Base-by-base conservation (phyloP, 2,888 invertebrate genomes). In the Marronus borbonicus region DNA sequence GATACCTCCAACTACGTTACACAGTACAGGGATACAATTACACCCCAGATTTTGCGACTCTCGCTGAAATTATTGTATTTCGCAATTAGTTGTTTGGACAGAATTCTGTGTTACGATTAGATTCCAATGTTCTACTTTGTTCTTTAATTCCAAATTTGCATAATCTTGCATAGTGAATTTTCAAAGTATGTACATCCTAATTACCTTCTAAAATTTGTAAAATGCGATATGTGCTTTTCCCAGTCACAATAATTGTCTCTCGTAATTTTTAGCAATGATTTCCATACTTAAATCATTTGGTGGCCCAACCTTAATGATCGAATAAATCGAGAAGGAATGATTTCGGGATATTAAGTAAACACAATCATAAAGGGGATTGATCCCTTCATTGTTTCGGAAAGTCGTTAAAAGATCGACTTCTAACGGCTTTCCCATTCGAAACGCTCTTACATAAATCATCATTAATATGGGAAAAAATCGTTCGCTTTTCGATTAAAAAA, bases 401-500 rank as follows among this genome's bases (percentile, higher is more conserved):
- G 70, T 70, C 70, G 58, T 70, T 55, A 55, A 55, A 55, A 70
- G 50, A 39, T 36, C 36, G 55, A 70, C 36, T 70, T 58, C 55
- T 55, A 58, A 70, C 55, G 36, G 58, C 36, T 12, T 70, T 36
- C 58, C 55, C 70, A 36, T 70, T 70, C 36, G 14, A 17, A 39
- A 58, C 36, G 36, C 36, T 70, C 70, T 58, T 70, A 70, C 70
- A 70, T 70, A 70, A 70, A 70, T 70, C 70, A 70, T 70, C 55
- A 70, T 70, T 70, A 70, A 70, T 70, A 70, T 70, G 55, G 36
- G 70, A 55, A 70, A 70, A 49, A 70, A 70, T 70, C 70, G 70
- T 70, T 70, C 70, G 31, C 39, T 70, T 70, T 70, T 70, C 70
- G 70, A 70, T 70, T 70, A 70, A 70, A 70, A 69, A 70, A 70